A percentile compares a stretch with the other conserved stretches of the same genome.
These are phyloP conservation scores for Cebus imitator DNA, from an alignment of 2,113 vertebrate genomes.

Conservation along the genomic window DNA sequence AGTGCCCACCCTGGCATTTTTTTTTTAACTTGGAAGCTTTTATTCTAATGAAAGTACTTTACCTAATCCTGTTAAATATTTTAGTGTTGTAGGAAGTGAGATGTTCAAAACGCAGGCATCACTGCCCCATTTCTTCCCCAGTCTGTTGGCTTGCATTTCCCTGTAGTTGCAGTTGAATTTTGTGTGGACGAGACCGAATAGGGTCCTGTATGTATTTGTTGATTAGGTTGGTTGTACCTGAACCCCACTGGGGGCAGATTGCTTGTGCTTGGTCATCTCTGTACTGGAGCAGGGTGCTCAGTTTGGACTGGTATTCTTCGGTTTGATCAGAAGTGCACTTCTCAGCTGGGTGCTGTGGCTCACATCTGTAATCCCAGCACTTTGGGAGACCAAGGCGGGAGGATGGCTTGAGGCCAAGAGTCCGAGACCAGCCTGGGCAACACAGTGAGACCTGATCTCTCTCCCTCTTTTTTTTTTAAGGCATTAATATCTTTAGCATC, in stretches of 20 bases:
- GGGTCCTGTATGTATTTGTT: background rate
- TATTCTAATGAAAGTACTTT: background rate
- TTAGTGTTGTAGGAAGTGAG: background rate
- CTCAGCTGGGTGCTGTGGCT: background rate
- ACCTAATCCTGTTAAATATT: constrained; percentile 27
- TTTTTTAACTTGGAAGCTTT: constrained; percentile 20
- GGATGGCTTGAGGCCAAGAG: no score
- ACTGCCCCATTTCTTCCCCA: background rate
- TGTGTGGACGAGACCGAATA: background rate
- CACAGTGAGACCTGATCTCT: background rate
- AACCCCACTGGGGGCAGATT: background rate
- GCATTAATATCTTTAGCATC: background rate
- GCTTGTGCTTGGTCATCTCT: background rate
- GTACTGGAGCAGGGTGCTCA: background rate
- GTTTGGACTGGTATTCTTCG: background rate
- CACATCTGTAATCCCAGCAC: no score
- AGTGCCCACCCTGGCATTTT: no score
- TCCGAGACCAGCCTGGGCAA: no score
- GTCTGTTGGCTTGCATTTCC: background rate
- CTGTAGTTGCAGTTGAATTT: background rate
- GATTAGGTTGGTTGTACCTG: background rate
- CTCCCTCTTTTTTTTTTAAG: background rate
- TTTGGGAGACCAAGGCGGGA: no score
- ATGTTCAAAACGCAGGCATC: background rate
- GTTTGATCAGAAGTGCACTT: background rate